Conservation (phyloP, 2,888 invertebrate genomes). For the Leptogaster cylindrica region DNA sequence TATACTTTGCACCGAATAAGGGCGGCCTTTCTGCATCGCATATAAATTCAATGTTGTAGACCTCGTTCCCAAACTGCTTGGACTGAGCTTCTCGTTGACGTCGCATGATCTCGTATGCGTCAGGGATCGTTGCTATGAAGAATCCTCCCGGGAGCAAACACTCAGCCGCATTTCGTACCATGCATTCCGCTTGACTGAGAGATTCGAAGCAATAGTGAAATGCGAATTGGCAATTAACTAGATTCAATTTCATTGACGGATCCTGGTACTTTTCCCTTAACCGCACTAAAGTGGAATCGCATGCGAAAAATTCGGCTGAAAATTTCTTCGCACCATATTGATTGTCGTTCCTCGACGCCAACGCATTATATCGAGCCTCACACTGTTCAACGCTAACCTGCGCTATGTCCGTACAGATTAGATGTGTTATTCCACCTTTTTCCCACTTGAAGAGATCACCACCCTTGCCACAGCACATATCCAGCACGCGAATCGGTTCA, state of each 20-base stretch:
- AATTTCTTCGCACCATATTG: constrained; percentile 66
- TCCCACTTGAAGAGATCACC: constrained; percentile 98
- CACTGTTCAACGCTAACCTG: constrained; percentile 91
- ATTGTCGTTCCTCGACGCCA: constrained; percentile 60
- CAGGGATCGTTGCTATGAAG: constrained; percentile 96
- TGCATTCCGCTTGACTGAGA: constrained; percentile 83
- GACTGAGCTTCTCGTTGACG: constrained; percentile 67
- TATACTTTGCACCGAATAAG: constrained; percentile 94
- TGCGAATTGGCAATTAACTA: constrained; percentile 97
- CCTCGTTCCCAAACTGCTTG: constrained; percentile 76
- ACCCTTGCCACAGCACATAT: constrained; percentile 98
- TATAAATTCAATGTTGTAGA: constrained; percentile 76
- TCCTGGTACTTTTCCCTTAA: constrained; percentile 80
- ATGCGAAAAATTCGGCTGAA: constrained; percentile 87
- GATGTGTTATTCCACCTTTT: constrained; percentile 78
- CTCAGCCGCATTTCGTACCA: constrained; percentile 92
- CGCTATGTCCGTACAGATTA: constrained; percentile 94
- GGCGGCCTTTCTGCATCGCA: constrained; percentile 74
- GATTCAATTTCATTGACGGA: constrained; percentile 79
- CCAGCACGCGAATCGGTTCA: constrained; percentile 77
- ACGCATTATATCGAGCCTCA: constrained; percentile 79
- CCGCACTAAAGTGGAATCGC: constrained; percentile 87
- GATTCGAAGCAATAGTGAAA: constrained; percentile 97
- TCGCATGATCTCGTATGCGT: constrained; percentile 89
- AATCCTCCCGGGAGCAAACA: constrained; percentile 88